These are phyloP conservation scores for Eustalomyia histrio DNA, from an alignment of 2,888 invertebrate genomes.

Conservation along the genomic window DNA sequence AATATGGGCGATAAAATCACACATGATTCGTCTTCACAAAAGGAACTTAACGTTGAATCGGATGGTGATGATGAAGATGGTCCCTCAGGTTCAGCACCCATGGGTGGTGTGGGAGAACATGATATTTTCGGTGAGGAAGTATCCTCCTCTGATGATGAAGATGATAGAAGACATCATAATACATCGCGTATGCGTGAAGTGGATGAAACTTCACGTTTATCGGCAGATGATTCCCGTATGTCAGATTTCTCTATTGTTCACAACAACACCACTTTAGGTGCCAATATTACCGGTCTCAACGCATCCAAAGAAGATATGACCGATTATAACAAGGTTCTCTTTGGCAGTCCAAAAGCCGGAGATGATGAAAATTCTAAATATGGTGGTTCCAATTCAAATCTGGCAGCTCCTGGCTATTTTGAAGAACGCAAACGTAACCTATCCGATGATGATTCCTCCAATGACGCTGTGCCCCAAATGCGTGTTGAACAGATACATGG, in stretches of 20 bases:
- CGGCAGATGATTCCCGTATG: constrained; percentile 86
- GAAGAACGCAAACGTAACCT: constrained; percentile 75
- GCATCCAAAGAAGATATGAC: constrained; percentile 72
- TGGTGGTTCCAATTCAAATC: constrained; percentile 75
- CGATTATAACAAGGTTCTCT: constrained; percentile 78
- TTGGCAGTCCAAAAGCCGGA: constrained; percentile 71
- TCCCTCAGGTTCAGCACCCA: constrained; percentile 69
- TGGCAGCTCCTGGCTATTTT: constrained; percentile 75
- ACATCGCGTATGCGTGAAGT: constrained; percentile 83
- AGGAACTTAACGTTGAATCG: constrained; percentile 76
- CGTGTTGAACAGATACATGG: constrained; percentile 81
- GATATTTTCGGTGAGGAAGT: constrained; percentile 96
- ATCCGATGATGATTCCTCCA: constrained; percentile 75
- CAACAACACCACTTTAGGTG: constrained; percentile 71
- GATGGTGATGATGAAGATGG: constrained; percentile 74
- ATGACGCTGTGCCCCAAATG: constrained; percentile 73
- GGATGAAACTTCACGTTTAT: constrained; percentile 88
- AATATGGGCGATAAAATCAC: constrained; percentile 71
- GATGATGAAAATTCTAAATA: constrained; percentile 67
- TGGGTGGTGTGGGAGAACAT: constrained; percentile 83
- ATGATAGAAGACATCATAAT: constrained; percentile 82
- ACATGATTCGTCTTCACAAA: constrained; percentile 71
- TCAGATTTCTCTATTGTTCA: constrained; percentile 85
- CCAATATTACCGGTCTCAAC: constrained; percentile 61
- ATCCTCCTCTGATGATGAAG: constrained; percentile 91